Base-by-base conservation (phyloP, 1,140 invertebrate species). In the Acromyrmex echinatior region DNA sequence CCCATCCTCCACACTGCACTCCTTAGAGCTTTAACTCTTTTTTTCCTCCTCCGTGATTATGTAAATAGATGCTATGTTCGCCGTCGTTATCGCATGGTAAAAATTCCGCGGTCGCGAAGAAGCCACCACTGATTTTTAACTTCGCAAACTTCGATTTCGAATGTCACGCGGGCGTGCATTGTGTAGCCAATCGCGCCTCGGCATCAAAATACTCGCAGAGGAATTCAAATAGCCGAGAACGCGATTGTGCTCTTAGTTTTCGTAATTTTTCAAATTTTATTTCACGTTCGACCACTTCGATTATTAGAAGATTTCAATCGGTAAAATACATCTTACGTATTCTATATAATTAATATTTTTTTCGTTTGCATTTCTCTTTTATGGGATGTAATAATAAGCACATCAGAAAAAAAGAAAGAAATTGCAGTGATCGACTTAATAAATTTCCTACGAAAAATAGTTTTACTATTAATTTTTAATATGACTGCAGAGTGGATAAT, bases 1-100 rank as follows among this genome's bases (percentile, higher is more conserved):
- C 93, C 93, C 92, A 91, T 93, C 92, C 86, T 93, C 86, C 80
- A 56, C 21, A n/a, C 79, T 68, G 39, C 39, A 35, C 28, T 73
- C 35, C 28, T 71, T 56, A 31, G 28, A 65, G 51, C 31, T 28
- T 51, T 7, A 81, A 87, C 28, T 77, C 77, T 82, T 79, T 70
- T 9, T 18, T 14, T 73, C 10, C 10, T 14, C n/a, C n/a, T 31
- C 25, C 9, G 1, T 58, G 60, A 76, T 63, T 62, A 62, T 25
- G 56, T 70, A n/a, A 9, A 51, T 51, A 14, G 18, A 18, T 10
- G 18, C 14, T 21, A 56, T 1, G 28, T n/a, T 74, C 7, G 16
- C 39, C 4, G 14, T 39, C 28, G 3, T 81, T 4, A 4, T 35
- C 35, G 5, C 10, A 16, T 2, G 10, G 14, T 51, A 78, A 77